These are phyloP conservation scores for Polylopha cassiicola DNA, from an alignment of 2,888 invertebrate species.

Conservation along the genomic window DNA sequence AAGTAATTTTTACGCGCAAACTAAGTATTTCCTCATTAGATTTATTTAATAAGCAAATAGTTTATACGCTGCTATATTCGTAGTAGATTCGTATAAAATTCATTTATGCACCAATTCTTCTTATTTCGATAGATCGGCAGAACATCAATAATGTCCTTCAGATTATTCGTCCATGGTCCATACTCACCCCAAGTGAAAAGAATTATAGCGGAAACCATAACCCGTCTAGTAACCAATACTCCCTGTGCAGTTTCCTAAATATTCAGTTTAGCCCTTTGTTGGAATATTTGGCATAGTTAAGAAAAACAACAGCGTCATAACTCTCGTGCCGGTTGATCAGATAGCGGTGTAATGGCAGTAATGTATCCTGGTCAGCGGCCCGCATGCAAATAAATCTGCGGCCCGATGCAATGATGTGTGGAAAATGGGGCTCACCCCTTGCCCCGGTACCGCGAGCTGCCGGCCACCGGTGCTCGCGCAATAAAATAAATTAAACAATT, in stretches of 20 bases:
- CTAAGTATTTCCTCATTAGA: background rate
- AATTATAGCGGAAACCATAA: slow-evolving; percentile 68
- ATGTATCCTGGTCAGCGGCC: slow-evolving; percentile 78
- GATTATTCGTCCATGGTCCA: slow-evolving; percentile 25
- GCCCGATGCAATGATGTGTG: slow-evolving; percentile 77
- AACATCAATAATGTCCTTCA: slow-evolving; percentile 1
- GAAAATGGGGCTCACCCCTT: slow-evolving; percentile 72
- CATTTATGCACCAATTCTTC: slow-evolving; percentile 16
- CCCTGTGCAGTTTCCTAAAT: slow-evolving; percentile 49
- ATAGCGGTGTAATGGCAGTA: slow-evolving; percentile 73
- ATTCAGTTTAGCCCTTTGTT: slow-evolving; percentile 53
- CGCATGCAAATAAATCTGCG: slow-evolving; percentile 79
- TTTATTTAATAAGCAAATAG: no score
- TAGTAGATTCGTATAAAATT: no score
- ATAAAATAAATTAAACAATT: slow-evolving; percentile 31
- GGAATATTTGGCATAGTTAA: slow-evolving; percentile 66
- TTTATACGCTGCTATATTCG: no score
- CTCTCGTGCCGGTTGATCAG: slow-evolving; percentile 74
- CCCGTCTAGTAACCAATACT: slow-evolving; percentile 54
- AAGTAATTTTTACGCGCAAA: no score
- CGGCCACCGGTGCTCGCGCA: slow-evolving; percentile 32
- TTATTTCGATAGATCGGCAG: slow-evolving; percentile 3
- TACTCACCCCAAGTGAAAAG: slow-evolving; percentile 44
- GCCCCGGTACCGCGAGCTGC: slow-evolving; percentile 38
- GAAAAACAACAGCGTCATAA: slow-evolving; percentile 74